Evolutionary conservation across 2,888 invertebrate genomes (phyloP).

Genomic region (Apamea epomidion): DNA sequence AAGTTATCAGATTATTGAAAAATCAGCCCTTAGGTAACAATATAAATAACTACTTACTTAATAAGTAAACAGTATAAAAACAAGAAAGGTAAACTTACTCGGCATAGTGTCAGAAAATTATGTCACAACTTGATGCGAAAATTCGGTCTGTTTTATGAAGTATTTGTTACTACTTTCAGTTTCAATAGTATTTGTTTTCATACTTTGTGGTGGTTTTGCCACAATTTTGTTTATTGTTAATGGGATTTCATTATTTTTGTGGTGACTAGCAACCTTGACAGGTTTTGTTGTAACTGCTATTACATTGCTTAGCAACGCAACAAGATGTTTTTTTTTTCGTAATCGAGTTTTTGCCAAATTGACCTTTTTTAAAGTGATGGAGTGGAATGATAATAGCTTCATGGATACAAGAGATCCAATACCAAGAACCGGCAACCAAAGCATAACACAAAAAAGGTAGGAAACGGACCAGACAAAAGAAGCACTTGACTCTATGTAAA

Average conservation of each 20-base stretch:
- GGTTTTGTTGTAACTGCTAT: conserved; percentile 3
- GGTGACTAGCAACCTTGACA: background rate
- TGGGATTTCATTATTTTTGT: conserved; percentile 22
- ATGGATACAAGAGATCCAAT: too few relatives aligned
- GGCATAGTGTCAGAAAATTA: conserved; percentile 30
- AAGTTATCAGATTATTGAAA: too few relatives aligned
- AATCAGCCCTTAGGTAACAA: background rate
- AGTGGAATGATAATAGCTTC: background rate
- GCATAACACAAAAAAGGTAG: too few relatives aligned
- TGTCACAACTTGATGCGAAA: conserved; percentile 19
- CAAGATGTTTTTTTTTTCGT: background rate
- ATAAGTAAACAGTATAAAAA: background rate
- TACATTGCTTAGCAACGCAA: conserved; percentile 36
- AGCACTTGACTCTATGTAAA: too few relatives aligned
- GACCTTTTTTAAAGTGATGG: background rate
- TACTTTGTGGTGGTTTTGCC: conserved; percentile 12
- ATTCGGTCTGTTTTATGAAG: conserved; percentile 21
- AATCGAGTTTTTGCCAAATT: background rate
- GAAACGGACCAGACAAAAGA: too few relatives aligned
- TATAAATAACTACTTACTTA: conserved; percentile 4
- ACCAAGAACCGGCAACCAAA: too few relatives aligned
- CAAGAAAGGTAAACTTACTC: conserved; percentile 38
- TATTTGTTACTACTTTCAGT: background rate
- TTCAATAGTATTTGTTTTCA: conserved; percentile 26
- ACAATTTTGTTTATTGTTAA: conserved; percentile 2